A percentile compares a stretch with the other conserved stretches of the same genome.
Evolutionary conservation across 2,888 invertebrate species (phyloP).

Genomic region (Hydriomena furcata): DNA sequence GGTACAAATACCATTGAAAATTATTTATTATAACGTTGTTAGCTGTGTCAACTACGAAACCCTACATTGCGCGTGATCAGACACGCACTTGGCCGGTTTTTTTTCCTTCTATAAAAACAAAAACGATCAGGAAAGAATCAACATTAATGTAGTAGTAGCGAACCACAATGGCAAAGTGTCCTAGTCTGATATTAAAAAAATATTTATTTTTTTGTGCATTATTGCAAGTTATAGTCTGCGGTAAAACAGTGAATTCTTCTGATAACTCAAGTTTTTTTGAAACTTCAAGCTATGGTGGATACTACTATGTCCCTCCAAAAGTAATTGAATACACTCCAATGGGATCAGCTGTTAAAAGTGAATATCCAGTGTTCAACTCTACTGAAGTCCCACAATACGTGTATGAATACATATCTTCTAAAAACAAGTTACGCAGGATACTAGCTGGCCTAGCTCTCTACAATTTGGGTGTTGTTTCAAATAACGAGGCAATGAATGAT

Average conservation of each 20-base stretch:
- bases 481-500: background rate
- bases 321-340: background rate
- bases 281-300: background rate
- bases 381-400: background rate
- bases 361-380: conserved; percentile 12
- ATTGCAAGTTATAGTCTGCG: background rate
- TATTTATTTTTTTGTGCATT: background rate
- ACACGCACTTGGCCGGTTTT: too few relatives aligned
- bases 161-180: too few relatives aligned
- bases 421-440: background rate
- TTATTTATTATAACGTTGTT: too few relatives aligned
- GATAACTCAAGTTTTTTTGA: too few relatives aligned
- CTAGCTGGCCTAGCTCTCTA: conserved; percentile 1
- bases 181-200: too few relatives aligned
- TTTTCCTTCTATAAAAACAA: too few relatives aligned
- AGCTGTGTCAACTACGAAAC: too few relatives aligned
- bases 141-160: too few relatives aligned
- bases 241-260: background rate
- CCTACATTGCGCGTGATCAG: too few relatives aligned
- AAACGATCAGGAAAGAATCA: too few relatives aligned
- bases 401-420: background rate
- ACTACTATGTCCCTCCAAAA: background rate
- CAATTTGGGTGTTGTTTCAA: background rate
- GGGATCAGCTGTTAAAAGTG: background rate
- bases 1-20: too few relatives aligned